These are phyloP conservation scores for Pasiphila rectangulata DNA, from an alignment of 2,888 invertebrate genomes.

Conservation along the genomic window DNA sequence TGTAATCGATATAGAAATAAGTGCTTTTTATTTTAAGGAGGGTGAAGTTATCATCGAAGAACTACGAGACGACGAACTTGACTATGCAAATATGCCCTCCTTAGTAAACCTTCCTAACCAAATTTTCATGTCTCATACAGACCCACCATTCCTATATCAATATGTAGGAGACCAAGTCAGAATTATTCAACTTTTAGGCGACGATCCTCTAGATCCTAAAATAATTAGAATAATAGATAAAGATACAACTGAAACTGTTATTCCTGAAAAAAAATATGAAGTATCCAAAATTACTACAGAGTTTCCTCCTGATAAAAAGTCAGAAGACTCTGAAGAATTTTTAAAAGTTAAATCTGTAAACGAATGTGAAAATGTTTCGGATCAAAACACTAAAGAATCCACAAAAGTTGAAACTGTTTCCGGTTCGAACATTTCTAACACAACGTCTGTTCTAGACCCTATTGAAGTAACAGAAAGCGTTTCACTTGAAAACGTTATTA, in stretches of 20 bases:
- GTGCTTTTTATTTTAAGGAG: conserved; percentile 78
- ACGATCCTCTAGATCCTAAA: conserved; percentile 58
- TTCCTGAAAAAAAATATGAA: conserved; percentile 7
- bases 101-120: conserved; percentile 62
- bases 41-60: conserved; percentile 77
- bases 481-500: neutral
- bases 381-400: conserved; percentile 20
- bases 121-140: conserved; percentile 65
- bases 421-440: no score
- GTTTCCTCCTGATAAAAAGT: conserved; percentile 19
- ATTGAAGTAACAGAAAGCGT: conserved; percentile 8
- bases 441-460: conserved; percentile 10
- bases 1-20: conserved; percentile 67
- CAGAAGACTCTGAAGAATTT: conserved; percentile 20
- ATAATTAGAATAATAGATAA: conserved; percentile 48
- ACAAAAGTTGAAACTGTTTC: no score
- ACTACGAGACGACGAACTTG: conserved; percentile 72
- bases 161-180: conserved; percentile 70
- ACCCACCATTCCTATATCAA: conserved; percentile 72
- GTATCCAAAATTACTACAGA: conserved; percentile 27
- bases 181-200: conserved; percentile 68
- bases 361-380: neutral
- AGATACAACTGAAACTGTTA: neutral
- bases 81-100: conserved; percentile 73
- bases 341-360: neutral